Evolutionary conservation across 2,797 vertebrate species (phyloP), one percentile per base, ranked within the genome.

Genomic region (Pyrocephalus nanus): DNA sequence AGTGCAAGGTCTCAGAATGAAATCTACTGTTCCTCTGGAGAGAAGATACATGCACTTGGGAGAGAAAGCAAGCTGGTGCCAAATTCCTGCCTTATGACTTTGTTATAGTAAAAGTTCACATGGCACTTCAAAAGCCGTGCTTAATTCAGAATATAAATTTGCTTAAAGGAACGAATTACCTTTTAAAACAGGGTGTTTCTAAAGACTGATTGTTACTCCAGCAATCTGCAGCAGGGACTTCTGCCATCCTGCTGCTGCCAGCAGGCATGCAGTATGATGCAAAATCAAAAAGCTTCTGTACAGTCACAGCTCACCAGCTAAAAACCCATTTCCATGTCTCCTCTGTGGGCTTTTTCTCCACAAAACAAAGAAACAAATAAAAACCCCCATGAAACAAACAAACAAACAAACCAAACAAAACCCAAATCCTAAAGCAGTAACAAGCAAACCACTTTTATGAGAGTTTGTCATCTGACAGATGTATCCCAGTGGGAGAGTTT

Each of bases 51-150:
- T 27, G 62, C 25, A 55, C 70, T 72, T 54, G 70, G n/a, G 26
- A 88, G 57, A 78, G 90, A 74, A 75, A 81, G 74, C 54, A 54
- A 66, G 48, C 43, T 61, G 38, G 72, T 94, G 82, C 91, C 86
- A 81, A 84, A 93, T 53, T 84, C 67, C 67, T 84, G 48, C 58
- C 73, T 84, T 83, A 73, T 90, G 73, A 84, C 51, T 95, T 86
- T 14, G 40, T 54, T 76, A 30, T 25, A 78, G 78, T 73, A 57
- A 8, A 91, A 86, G 65, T 65, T 87, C 78, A 87, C 57, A 47
- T 14, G 48, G 64, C 76, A 78, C 53, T 92, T 93, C 64, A 90
- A 70, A 94, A 92, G 42, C 50, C n/a, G 19, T 40, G 5, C 55
- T 88, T 91, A 88, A 78, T 75, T 22, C 40, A 45, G 38, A 90